Evolutionary conservation across 1,140 invertebrate genomes (phyloP).

Genomic region (Drosophila murphyi): DNA sequence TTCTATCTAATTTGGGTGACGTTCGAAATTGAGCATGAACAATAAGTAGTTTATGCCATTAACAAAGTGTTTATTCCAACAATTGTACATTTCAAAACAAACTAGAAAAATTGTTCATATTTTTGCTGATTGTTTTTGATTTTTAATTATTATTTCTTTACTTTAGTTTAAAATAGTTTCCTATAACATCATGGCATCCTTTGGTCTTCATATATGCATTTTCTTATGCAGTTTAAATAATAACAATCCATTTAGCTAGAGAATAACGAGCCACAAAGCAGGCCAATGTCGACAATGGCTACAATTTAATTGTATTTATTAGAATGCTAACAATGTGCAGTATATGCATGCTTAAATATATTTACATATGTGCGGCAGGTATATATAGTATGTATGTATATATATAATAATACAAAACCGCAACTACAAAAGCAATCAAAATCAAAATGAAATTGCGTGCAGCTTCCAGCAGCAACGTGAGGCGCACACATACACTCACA

Average conservation of each 20-base stretch:
- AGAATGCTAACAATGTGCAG: slow-evolving; percentile 42
- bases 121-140: too few relatives aligned
- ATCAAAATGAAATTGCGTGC: slow-evolving; percentile 70
- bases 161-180: too few relatives aligned
- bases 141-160: too few relatives aligned
- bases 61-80: too few relatives aligned
- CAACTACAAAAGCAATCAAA: slow-evolving; percentile 54
- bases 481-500: slow-evolving; percentile 6
- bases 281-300: neutral
- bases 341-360: neutral
- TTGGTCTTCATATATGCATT: too few relatives aligned
- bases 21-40: too few relatives aligned
- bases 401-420: slow-evolving; percentile 20
- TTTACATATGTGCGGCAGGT: slow-evolving; percentile 6
- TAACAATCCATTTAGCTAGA: neutral
- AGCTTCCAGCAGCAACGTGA: slow-evolving; percentile 46
- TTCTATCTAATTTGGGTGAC: too few relatives aligned
- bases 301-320: slow-evolving; percentile 43
- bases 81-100: too few relatives aligned
- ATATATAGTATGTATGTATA: slow-evolving; percentile 22
- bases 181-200: too few relatives aligned
- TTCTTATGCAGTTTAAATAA: neutral
- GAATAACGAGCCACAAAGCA: neutral
- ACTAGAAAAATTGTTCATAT: too few relatives aligned
- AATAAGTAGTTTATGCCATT: too few relatives aligned